Percentiles rank a stretch among this genome's conserved stretches.
These are phyloP conservation scores for Pachyrhynchus sulphureomaculatus DNA, from an alignment of 1,140 invertebrate species.

Conservation along the genomic window DNA sequence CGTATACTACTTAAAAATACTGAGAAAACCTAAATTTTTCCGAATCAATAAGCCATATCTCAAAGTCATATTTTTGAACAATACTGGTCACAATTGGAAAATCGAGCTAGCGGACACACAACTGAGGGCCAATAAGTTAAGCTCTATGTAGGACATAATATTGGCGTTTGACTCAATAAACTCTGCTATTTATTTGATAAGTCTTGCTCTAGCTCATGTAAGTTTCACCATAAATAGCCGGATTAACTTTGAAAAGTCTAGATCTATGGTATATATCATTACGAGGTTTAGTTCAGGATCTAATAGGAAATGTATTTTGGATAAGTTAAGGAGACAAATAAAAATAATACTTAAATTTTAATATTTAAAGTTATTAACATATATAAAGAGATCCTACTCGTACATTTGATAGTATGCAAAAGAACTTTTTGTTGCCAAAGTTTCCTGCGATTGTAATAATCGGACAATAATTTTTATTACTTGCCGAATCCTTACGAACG, in stretches of 20 bases:
- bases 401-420: too few relatives aligned
- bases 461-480: too few relatives aligned
- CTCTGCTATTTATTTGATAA: constrained; percentile 24
- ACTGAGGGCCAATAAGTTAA: constrained; percentile 22
- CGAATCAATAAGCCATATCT: constrained; percentile 10
- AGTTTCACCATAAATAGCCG: constrained; percentile 28
- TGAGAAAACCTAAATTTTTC: too few relatives aligned
- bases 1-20: too few relatives aligned
- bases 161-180: constrained; percentile 26
- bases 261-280: constrained; percentile 13
- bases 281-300: background rate
- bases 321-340: too few relatives aligned
- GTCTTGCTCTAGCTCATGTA: constrained; percentile 25
- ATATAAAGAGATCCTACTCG: too few relatives aligned
- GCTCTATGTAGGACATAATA: constrained; percentile 22
- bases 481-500: too few relatives aligned
- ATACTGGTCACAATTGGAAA: constrained; percentile 13
- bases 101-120: constrained; percentile 12
- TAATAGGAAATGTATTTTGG: too few relatives aligned
- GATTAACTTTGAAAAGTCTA: constrained; percentile 25
- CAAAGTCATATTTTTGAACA: constrained; percentile 13
- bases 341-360: too few relatives aligned
- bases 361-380: too few relatives aligned
- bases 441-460: too few relatives aligned
- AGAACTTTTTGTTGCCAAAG: too few relatives aligned